Evolutionary conservation across 2,797 vertebrate species (phyloP), one percentile per base, ranked within the genome.

Genomic region (Leptatherina wallacei): DNA sequence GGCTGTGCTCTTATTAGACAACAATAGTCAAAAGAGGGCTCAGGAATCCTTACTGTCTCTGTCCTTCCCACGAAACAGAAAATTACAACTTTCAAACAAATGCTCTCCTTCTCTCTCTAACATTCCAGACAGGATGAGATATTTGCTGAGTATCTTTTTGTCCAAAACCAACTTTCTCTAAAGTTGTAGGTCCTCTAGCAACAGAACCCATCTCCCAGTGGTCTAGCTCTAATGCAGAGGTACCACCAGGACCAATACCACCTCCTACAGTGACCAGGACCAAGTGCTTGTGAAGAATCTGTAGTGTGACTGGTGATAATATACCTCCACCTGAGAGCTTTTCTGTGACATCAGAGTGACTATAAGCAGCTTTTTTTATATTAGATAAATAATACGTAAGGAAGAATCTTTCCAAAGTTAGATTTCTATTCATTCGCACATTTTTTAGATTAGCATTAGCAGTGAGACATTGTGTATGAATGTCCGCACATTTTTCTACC

Each of bases 391-490:
- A 57, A 66, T 70, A 65, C 62, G 61, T 78, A 65, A 57, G 73
- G 66, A 51, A 91, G 89, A 87, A 56, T 54, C 3, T 27, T 82
- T 93, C 85, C 92, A 75, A 63, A 82, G 62, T 87, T 64, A 69
- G 74, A 83, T 91, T 79, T 83, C 52, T 49, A 49, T 49, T 54
- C 65, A 13, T 80, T 75, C 18, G 62, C 85, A 92, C 82, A 81
- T 91, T 89, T 92, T 94, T 92, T 85, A 87, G 90, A 93, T 94
- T 90, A 92, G 74, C 58, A 47, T 87, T 83, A 69, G 75, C 64
- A 73, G 75, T 69, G 82, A 84, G 73, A 78, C 30, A 69, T 84
- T 73, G 42, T 75, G 74, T 73, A 80, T 81, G 75, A 54, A 33
- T 83, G 76, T 70, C 81, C 38, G 33, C 3, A 20, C 47, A 51